Conservation (phyloP, 2,113 vertebrate genomes). For the Accipiter cooperii region DNA sequence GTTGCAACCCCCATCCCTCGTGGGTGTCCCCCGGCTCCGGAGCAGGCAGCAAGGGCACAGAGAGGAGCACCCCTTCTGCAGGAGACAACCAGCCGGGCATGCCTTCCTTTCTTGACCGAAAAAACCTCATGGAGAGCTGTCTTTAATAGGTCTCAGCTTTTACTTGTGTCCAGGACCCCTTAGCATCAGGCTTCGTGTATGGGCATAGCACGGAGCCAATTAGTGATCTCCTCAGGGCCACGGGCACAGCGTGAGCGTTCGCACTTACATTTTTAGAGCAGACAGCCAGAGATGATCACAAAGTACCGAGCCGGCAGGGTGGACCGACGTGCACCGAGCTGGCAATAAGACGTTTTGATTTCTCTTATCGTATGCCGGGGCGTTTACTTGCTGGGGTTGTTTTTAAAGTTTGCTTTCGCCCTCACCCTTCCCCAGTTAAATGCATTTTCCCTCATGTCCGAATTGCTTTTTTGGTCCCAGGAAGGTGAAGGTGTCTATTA, state of each 20-base stretch:
- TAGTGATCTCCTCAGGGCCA: conserved; percentile 6
- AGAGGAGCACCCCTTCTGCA: neutral
- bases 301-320: neutral
- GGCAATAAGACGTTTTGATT: neutral
- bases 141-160: conserved; percentile 6
- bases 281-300: neutral
- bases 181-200: neutral
- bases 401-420: neutral
- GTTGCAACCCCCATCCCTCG: neutral
- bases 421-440: neutral
- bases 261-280: neutral
- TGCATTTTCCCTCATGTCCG: neutral
- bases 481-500: neutral
- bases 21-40: neutral
- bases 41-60: neutral
- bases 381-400: neutral
- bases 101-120: neutral
- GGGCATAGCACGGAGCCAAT: neutral
- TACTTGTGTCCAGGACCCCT: neutral
- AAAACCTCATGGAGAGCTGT: neutral
- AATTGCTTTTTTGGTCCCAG: neutral
- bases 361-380: neutral
- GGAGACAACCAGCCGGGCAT: neutral
- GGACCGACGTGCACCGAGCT: neutral
- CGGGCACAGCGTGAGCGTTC: neutral